Evolutionary conservation across 2,797 vertebrate species (phyloP).

Genomic region (Ara ararauna): DNA sequence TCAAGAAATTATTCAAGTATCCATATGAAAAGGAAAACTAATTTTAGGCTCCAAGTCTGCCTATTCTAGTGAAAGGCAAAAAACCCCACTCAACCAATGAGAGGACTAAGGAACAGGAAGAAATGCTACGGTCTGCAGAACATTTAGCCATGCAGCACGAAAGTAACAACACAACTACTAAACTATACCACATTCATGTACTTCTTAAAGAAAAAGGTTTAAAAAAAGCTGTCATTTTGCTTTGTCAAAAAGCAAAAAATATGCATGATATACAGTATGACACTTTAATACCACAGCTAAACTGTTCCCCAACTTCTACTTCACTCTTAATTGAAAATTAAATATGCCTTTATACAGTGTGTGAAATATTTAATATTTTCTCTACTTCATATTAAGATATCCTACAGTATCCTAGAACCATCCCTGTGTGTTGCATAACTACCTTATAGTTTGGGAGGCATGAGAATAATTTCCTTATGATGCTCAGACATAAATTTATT

Average conservation of each 20-base stretch:
- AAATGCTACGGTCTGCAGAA: not conserved
- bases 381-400: not conserved
- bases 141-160: not conserved
- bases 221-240: not conserved
- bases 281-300: not conserved
- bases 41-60: not conserved
- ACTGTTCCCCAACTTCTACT: not conserved
- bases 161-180: not conserved
- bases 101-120: not conserved
- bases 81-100: rapidly evolving
- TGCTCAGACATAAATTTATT: not conserved
- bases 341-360: not conserved
- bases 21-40: not conserved
- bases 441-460: not conserved
- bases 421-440: rapidly evolving
- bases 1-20: not conserved
- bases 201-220: not conserved
- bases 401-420: not conserved
- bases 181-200: not conserved
- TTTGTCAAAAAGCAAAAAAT: not conserved
- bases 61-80: not conserved
- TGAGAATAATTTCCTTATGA: not conserved
- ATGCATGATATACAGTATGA: not conserved
- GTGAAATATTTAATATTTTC: not conserved
- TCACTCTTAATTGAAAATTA: not conserved